Evolutionary conservation across 2,797 vertebrate species (phyloP).

Genomic region (Takifugu rubripes): DNA sequence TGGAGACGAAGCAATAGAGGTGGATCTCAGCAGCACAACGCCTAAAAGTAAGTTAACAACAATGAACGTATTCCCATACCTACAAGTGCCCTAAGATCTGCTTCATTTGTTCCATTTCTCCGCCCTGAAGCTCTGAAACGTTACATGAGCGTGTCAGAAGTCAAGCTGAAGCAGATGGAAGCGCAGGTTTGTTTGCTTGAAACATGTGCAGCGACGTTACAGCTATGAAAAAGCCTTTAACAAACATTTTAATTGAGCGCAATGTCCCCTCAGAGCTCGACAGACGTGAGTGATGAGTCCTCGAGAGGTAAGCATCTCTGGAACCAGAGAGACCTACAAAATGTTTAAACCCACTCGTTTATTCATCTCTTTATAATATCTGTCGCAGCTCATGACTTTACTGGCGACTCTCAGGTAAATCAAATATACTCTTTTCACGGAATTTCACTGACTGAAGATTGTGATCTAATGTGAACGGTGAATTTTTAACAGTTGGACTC

Average conservation of each 20-base stretch:
- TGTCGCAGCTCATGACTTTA: slow-evolving; percentile 35
- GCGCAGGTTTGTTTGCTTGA: slow-evolving; percentile 41
- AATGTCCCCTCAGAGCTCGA: slow-evolving; percentile 38
- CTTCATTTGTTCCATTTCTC: slow-evolving; percentile 16
- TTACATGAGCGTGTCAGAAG: slow-evolving; percentile 21
- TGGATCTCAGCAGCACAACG: slow-evolving; percentile 47
- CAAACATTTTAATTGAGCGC: too few species aligned
- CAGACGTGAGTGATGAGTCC: slow-evolving; percentile 28
- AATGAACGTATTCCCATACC: too few species aligned
- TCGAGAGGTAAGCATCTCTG: slow-evolving; percentile 34
- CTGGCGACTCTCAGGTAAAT: slow-evolving; percentile 35
- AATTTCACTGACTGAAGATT: neutral
- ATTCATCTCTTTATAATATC: slow-evolving; percentile 1
- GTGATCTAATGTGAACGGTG: neutral
- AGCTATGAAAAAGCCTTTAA: too few species aligned
- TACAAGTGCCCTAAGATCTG: neutral
- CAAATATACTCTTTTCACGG: neutral
- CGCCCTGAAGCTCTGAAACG: slow-evolving; percentile 28
- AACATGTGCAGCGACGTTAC: too few species aligned
- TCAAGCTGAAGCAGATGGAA: slow-evolving; percentile 14
- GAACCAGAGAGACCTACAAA: neutral
- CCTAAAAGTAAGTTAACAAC: slow-evolving; percentile 15
- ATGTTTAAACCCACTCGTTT: neutral
- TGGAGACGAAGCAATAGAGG: slow-evolving; percentile 36
- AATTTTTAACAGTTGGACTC: slow-evolving; percentile 40